phyloP scores from a whole-genome alignment of 2,113 vertebrate genomes.

The Meles meles region DNA sequence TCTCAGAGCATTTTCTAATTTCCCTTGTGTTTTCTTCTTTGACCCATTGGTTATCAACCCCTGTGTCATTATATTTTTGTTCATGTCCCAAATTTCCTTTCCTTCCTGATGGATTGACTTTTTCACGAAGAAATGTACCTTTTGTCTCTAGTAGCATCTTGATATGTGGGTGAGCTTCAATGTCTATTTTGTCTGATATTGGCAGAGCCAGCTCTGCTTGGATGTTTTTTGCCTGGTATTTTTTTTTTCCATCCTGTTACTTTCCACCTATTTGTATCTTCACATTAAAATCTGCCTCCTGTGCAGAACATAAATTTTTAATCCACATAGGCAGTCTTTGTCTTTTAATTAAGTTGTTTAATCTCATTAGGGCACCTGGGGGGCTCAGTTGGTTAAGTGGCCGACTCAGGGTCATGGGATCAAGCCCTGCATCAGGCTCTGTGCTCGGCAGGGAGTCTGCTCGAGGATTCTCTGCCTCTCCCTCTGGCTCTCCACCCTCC shows the following conservation, averaged over 20 bases:
- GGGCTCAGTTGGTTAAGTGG: no score
- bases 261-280: background rate
- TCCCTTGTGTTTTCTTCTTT: no score
- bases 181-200: background rate
- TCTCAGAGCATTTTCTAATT: no score
- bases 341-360: background rate
- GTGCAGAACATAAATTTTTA: background rate
- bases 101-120: background rate
- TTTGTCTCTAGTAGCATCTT: background rate
- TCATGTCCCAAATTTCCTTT: background rate
- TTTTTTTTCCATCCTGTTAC: background rate
- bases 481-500: no score
- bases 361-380: background rate
- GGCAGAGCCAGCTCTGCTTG: background rate
- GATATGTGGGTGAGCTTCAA: background rate
- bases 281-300: background rate
- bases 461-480: no score
- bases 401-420: no score
- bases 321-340: background rate
- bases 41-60: background rate
- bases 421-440: no score
- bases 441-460: no score
- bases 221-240: background rate
- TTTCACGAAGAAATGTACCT: background rate
- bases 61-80: background rate